Base-by-base conservation (phyloP, 2,797 vertebrate genomes). In the Brachyalestes nurse region DNA sequence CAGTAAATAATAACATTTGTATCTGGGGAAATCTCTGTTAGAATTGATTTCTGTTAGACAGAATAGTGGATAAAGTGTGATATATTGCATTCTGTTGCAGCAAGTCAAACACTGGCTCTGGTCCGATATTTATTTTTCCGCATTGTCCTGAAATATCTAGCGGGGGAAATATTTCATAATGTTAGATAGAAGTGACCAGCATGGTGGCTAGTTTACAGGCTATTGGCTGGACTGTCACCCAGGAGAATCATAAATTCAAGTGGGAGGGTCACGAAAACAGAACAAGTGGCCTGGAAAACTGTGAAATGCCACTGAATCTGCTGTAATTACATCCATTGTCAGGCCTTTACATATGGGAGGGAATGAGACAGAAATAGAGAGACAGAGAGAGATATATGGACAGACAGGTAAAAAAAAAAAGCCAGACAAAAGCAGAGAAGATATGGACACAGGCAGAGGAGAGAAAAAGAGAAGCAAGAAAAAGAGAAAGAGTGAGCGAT, bases 231-330 rank as follows among this genome's bases (percentile, higher is more conserved):
- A 72, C 77, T 6, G 49, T 76, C 80, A 71, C 77, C 74, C 67
- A 25, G 51, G 80, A 78, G 78, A 82, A 73, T 79, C 65, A 51
- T 75, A 81, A 82, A 67, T 77, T 62, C 64, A 55, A 79, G 80
- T 78, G 53, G 78, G 85, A 78, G 61, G 25, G 21, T 72, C 72
- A 75, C 64, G 53, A 78, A 74, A 73, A 82, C 65, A 78, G 85
- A 67, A 75, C 75, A 73, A 72, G 78, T 77, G 60, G 69, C 38
- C 64, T 62, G 75, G 69, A 80, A 66, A 77, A 40, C 74, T 67
- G 74, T 65, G 58, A 58, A 72, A 45, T 57, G 51, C 58, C 78
- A 78, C 40, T 21, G 19, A 42, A 80, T 81, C 75, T 79, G 72
- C 61, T 64, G n/a, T 53, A 76, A 61, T 66, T 49, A 13, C 65